phyloP scores from a whole-genome alignment of 2,113 vertebrate genomes.

The Osmerus mordax region DNA sequence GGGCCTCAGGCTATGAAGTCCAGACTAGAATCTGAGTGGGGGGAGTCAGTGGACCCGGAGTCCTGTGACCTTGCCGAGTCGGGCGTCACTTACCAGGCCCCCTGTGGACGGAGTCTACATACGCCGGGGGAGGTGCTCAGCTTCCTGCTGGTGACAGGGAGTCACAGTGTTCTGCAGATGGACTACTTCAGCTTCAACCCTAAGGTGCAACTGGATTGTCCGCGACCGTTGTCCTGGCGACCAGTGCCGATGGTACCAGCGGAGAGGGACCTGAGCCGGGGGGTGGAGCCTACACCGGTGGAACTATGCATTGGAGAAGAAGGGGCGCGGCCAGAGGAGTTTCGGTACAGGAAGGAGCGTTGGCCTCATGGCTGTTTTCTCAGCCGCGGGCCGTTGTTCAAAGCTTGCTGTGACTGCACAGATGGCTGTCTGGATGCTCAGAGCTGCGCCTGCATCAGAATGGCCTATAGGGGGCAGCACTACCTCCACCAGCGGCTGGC shows the following conservation, averaged over 20 bases:
- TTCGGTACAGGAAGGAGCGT: slow-evolving; percentile 85
- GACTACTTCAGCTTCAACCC: slow-evolving; percentile 90
- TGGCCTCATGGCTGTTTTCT: slow-evolving; percentile 87
- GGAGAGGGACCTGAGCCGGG: slow-evolving; percentile 83
- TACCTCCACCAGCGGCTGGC: slow-evolving; percentile 82
- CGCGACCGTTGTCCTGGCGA: slow-evolving; percentile 49
- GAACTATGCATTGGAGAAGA: slow-evolving; percentile 77
- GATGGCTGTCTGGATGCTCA: slow-evolving; percentile 78
- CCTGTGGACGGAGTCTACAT: slow-evolving; percentile 83
- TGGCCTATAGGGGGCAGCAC: slow-evolving; percentile 64
- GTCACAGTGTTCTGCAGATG: slow-evolving; percentile 76
- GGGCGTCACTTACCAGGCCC: slow-evolving; percentile 82
- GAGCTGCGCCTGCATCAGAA: slow-evolving; percentile 79
- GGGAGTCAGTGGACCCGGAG: slow-evolving; percentile 28
- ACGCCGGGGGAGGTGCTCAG: slow-evolving; percentile 76
- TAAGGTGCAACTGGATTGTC: slow-evolving; percentile 70
- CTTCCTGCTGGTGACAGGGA: slow-evolving; percentile 80
- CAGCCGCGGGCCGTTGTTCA: slow-evolving; percentile 71
- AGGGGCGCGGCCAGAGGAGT: slow-evolving; percentile 66
- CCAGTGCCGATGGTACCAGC: slow-evolving; percentile 53
- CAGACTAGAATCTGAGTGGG: slow-evolving; percentile 23
- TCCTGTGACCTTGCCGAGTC: slow-evolving; percentile 18
- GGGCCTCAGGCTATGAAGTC: slow-evolving; percentile 48
- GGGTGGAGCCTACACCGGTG: slow-evolving; percentile 78
- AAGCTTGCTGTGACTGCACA: slow-evolving; percentile 81